These are phyloP conservation scores for Dipodomys spectabilis DNA, from an alignment of 2,113 vertebrate species.

Conservation along the genomic window DNA sequence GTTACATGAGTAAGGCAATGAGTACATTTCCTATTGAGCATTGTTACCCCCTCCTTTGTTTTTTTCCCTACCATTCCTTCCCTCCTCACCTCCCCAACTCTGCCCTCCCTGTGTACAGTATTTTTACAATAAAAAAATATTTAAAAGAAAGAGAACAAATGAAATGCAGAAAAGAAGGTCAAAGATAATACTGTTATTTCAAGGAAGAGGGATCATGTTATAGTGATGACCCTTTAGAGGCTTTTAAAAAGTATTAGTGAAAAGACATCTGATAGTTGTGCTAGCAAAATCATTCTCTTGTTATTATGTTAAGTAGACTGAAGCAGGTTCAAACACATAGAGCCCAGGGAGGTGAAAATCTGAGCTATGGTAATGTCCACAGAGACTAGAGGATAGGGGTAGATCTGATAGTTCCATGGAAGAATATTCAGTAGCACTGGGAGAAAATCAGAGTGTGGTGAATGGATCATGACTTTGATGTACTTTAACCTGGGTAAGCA, in stretches of 20 bases:
- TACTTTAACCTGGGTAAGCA: neutral
- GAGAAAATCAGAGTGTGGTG: neutral
- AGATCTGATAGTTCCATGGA: neutral
- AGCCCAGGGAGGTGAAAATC: neutral
- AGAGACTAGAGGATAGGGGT: neutral
- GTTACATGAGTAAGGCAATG: too few species aligned
- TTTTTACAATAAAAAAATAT: too few species aligned
- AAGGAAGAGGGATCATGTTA: neutral
- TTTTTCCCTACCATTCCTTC: too few species aligned
- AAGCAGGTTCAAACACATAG: neutral
- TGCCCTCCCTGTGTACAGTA: too few species aligned
- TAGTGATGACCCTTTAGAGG: neutral
- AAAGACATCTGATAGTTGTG: neutral
- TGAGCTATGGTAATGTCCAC: neutral
- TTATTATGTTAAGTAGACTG: neutral
- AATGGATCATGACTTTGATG: neutral
- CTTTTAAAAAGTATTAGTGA: neutral
- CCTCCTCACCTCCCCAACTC: too few species aligned
- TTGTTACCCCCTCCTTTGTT: too few species aligned
- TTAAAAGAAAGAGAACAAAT: neutral
- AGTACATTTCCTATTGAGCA: too few species aligned
- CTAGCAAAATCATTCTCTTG: neutral
- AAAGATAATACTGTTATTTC: slow-evolving; percentile 30
- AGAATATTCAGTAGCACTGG: neutral
- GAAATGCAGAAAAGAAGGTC: neutral